Base-by-base conservation (phyloP, 2,113 vertebrate genomes). In the Ochotona princeps region DNA sequence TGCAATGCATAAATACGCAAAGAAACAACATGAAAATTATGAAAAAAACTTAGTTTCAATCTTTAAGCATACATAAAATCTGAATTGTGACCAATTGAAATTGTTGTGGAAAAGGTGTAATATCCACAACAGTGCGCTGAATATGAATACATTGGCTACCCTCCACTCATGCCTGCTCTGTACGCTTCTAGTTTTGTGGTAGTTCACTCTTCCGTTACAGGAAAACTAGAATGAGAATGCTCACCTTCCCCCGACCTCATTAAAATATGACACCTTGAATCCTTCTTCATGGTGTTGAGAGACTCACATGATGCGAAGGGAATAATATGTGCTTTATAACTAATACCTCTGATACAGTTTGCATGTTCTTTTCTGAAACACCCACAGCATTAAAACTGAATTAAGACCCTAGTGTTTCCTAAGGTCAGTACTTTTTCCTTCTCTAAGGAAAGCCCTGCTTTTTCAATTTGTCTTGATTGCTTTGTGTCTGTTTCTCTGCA, bases 341-440 rank as follows among this genome's bases (percentile, higher is more conserved):
- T 13, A 51, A 10, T 8, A 15, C 10, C 30, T 9, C 44, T 65
- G 25, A 20, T 35, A 1, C 1, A 60, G 9, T 8, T 90, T 89
- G 35, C 8, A 44, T 57, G 18, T 32, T 15, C 49, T 91, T 13
- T 51, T 74, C 57, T 54, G 30, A 82, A 30, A 78, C 84, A 30
- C 8, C 2, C 14, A 61, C 10, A 82, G 8, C 32, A 13, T 17
- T 89, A 73, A 83, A 32, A 81, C 12, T 61, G 15, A 3, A 57
- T 23, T 26, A 51, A 8, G 1, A 73, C 1, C 7, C 0, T 51
- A 21, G 20, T 1, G 3, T 79, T 72, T 60, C 18, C 2, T 51
- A 2, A 0, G 0, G 2, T 61, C n/a, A 66, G 5, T 74, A 76
- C 2, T 61, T 10, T 66, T 20, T 23, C 17, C 2, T 90, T 86